Evolutionary conservation across 2,888 invertebrate genomes (phyloP), one percentile per base, ranked within the genome.

Genomic region (Sphaerophoria taeniata): DNA sequence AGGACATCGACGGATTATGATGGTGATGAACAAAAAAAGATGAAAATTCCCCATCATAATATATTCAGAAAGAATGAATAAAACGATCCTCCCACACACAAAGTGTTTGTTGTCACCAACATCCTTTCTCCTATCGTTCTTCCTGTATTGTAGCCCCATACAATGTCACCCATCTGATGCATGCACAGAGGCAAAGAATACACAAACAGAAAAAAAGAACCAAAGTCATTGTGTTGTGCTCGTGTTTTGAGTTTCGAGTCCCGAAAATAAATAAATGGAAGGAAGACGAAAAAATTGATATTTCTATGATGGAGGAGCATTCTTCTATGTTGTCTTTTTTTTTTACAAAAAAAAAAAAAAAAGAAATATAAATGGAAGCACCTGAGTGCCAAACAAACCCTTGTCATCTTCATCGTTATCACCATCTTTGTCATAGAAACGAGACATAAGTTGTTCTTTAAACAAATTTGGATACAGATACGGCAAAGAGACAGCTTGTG

Each of bases 371-470:
- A 63, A 76, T 75, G 63, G 47, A 47, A 65, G 73, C 69, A 81
- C 81, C 85, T 81, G 81, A 69, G 65, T 33, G 31, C 47, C 43
- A 49, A 51, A 67, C 51, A 36, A 49, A 76, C 67, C 76, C 81
- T 73, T 81, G 69, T 78, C 78, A 74, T 74, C 78, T 60, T 82
- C 67, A 73, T 74, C 83, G 69, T 78, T 77, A 83, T 73, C 69
- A 78, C 63, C 63, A 70, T 73, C 63, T 70, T 73, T 63, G 73
- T 78, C 74, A 74, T 49, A 56, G 67, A 78, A 78, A 56, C 61
- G 77, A 70, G 61, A 61, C 65, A 72, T 76, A 70, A 72, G 71
- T 71, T 71, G 24, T 43, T 39, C 1, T 6, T 34, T 33, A 58
- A 75, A 36, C 76, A 61, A 71, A 14, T 47, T 75, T 34, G 24